Evolutionary conservation across 2,797 vertebrate genomes (phyloP), one percentile per base, ranked within the genome.

Genomic region (Nothura maculosa): DNA sequence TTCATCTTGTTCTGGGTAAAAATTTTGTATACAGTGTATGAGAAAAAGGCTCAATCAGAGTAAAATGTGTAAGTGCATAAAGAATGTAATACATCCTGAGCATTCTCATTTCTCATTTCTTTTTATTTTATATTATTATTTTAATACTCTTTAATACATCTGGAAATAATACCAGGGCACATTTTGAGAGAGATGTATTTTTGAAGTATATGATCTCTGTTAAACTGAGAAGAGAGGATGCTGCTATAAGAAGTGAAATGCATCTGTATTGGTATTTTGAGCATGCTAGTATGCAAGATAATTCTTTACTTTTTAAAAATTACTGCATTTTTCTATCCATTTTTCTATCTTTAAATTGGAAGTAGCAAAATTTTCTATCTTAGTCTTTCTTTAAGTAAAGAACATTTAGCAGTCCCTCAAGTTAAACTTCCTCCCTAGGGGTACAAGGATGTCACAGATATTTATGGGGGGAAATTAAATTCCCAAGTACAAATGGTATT

Each of bases 361-460:
- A 60, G n/a, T 73, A 64, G 40, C 16, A 28, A 50, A 81, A 0
- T 68, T 34, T 32, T 74, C 34, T 63, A 9, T 6, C 34, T 91
- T 75, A 45, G 21, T 62, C 58, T 55, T 86, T 50, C 42, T 82
- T 83, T 77, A 11, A 58, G 5, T 11, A 69, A 79, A 24, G 36
- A 32, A 25, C 22, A 32, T 40, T 87, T 9, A 63, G 30, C 67
- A 66, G 25, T 87, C 40, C 25, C 69, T 69, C 58, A 81, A 79
- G 58, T 84, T 86, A 11, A 78, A 58, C 36, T 89, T 90, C 19
- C 12, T 91, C 21, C 24, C 32, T 69, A 28, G 87, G 77, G 13
- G 15, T 45, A 3, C 4, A 45, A 57, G 38, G 63, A 75, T 63
- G 8, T 78, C 54, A 74, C 11, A 85, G 66, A 11, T 16, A 83